These are phyloP conservation scores for Salvelinus alpinus DNA, from an alignment of 2,113 vertebrate genomes.

Conservation along the genomic window DNA sequence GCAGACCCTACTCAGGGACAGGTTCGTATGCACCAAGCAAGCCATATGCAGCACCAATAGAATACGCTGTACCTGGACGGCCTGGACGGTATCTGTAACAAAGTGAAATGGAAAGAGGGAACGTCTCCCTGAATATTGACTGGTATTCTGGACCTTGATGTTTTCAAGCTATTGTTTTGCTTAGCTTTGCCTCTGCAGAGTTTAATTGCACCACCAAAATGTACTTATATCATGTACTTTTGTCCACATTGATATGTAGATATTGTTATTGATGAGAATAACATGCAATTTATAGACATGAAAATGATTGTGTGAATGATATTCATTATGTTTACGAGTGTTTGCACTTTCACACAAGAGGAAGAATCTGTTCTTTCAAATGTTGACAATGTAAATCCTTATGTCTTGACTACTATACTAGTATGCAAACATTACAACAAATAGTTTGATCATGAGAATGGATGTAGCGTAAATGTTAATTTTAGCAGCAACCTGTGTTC, in stretches of 20 bases:
- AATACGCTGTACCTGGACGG: constrained; percentile 5
- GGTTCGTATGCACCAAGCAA: constrained; percentile 35
- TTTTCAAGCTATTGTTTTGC: constrained; percentile 3
- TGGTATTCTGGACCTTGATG: background rate
- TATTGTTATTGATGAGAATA: background rate
- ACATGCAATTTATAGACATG: too few species aligned
- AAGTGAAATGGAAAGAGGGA: background rate
- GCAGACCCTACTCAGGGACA: constrained; percentile 23
- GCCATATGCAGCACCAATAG: constrained; percentile 13
- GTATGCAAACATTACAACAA: background rate
- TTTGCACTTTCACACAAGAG: background rate
- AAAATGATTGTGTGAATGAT: too few species aligned
- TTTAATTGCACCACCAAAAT: constrained; percentile 10
- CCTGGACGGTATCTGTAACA: constrained; percentile 33
- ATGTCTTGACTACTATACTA: background rate
- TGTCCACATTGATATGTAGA: background rate
- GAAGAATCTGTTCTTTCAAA: constrained; percentile 47
- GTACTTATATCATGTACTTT: background rate
- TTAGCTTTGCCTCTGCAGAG: background rate
- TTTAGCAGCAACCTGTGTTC: background rate
- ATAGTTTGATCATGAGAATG: background rate
- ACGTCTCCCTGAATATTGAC: background rate
- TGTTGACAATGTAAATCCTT: background rate
- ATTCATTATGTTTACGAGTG: constrained; percentile 50
- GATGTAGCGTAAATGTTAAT: background rate